These are phyloP conservation scores for Spilosoma lubricipeda DNA, from an alignment of 2,888 invertebrate genomes.

Conservation along the genomic window DNA sequence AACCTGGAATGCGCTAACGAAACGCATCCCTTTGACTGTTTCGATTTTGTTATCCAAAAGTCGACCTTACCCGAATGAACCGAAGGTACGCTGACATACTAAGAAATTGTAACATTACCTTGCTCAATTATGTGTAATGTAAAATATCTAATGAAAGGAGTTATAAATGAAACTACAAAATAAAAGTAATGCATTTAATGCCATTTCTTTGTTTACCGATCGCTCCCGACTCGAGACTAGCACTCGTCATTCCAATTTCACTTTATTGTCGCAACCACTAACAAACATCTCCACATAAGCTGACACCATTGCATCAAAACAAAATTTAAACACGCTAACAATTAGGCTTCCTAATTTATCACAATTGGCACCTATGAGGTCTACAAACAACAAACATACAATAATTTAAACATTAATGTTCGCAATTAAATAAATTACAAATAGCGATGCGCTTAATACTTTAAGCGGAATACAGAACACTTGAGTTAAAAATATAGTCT, in stretches of 20 bases:
- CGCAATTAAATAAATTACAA: constrained; percentile 79
- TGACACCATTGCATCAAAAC: constrained; percentile 63
- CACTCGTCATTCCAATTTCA: constrained; percentile 57
- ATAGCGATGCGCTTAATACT: constrained; percentile 62
- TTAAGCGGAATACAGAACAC: constrained; percentile 55
- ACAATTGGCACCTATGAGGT: constrained; percentile 85
- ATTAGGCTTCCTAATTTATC: constrained; percentile 83
- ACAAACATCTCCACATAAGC: constrained; percentile 53
- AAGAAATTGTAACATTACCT: background rate
- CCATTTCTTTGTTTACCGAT: constrained; percentile 75
- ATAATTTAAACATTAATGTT: constrained; percentile 73
- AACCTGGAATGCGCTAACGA: background rate
- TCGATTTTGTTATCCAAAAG: no score
- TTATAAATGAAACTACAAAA: background rate
- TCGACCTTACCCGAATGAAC: background rate
- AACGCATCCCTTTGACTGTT: background rate
- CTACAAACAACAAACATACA: constrained; percentile 73
- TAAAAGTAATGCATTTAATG: constrained; percentile 82
- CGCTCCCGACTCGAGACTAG: constrained; percentile 66
- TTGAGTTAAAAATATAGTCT: constrained; percentile 53
- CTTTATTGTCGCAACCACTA: constrained; percentile 58
- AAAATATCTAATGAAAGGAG: background rate
- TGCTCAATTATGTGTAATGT: background rate
- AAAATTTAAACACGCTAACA: constrained; percentile 66
- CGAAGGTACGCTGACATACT: background rate